These are phyloP conservation scores for Orthosia gracilis DNA, from an alignment of 2,888 invertebrate species.

Conservation along the genomic window DNA sequence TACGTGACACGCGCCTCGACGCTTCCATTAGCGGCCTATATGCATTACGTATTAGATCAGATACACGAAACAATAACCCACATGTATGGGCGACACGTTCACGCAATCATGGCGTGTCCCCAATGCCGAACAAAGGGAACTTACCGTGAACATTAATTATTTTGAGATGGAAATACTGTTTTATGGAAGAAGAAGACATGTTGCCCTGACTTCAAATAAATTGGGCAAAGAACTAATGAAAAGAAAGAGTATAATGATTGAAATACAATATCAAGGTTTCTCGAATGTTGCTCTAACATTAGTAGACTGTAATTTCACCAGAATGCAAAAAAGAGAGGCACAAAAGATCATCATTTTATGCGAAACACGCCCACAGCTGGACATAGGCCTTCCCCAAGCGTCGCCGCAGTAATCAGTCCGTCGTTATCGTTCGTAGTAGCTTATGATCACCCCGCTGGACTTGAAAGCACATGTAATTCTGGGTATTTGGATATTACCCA, in stretches of 20 bases:
- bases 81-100: constrained; percentile 44
- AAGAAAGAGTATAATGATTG: too few relatives aligned
- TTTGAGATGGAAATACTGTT: neutral
- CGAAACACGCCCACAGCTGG: too few relatives aligned
- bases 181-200: neutral
- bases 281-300: neutral
- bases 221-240: too few relatives aligned
- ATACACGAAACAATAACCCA: constrained; percentile 33
- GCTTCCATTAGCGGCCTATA: constrained; percentile 46
- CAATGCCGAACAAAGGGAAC: constrained; percentile 25
- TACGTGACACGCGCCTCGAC: constrained; percentile 36
- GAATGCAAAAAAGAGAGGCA: neutral
- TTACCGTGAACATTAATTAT: constrained; percentile 1
- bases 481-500: too few relatives aligned
- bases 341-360: too few relatives aligned
- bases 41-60: constrained; percentile 56
- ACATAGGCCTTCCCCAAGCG: too few relatives aligned
- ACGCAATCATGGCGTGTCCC: constrained; percentile 33
- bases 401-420: too few relatives aligned
- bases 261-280: neutral
- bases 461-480: neutral
- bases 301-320: neutral
- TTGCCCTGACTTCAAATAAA: too few relatives aligned
- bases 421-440: too few relatives aligned
- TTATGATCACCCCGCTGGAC: too few relatives aligned